phyloP scores from a whole-genome alignment of 2,888 invertebrate genomes.

The Spodoptera littoralis region DNA sequence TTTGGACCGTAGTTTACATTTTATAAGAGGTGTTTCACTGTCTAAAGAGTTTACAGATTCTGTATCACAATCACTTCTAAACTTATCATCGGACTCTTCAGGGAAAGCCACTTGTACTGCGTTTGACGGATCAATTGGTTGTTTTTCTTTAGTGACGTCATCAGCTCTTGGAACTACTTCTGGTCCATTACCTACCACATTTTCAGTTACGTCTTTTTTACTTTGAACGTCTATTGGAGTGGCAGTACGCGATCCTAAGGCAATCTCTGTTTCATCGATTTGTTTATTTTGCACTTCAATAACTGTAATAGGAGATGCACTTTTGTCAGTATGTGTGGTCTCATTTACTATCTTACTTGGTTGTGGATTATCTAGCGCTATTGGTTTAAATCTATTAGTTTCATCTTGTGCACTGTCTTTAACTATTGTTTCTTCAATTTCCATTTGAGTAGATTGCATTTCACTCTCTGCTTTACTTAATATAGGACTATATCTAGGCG shows the following conservation, averaged over 20 bases:
- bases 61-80: slow-evolving; percentile 46
- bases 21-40: slow-evolving; percentile 55
- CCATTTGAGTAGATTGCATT: too few species aligned
- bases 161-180: not conserved
- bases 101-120: slow-evolving; percentile 14
- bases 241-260: slow-evolving; percentile 1
- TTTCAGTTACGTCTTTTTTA: not conserved
- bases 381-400: too few species aligned
- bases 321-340: slow-evolving; percentile 7
- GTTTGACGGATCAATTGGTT: slow-evolving; percentile 21
- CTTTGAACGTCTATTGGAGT: not conserved
- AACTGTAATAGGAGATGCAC: not conserved
- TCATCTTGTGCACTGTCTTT: too few species aligned
- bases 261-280: slow-evolving; percentile 27
- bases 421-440: too few species aligned
- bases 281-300: not conserved
- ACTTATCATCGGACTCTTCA: slow-evolving; percentile 12
- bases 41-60: slow-evolving; percentile 60
- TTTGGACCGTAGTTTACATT: slow-evolving; percentile 54
- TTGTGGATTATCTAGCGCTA: too few species aligned
- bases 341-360: slow-evolving; percentile 13
- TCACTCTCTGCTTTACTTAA: too few species aligned
- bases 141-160: slow-evolving; percentile 1
- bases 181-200: not conserved
- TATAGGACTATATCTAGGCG: too few species aligned